Conservation (phyloP, 2,888 invertebrate genomes). For the Orchesella flavescens region DNA sequence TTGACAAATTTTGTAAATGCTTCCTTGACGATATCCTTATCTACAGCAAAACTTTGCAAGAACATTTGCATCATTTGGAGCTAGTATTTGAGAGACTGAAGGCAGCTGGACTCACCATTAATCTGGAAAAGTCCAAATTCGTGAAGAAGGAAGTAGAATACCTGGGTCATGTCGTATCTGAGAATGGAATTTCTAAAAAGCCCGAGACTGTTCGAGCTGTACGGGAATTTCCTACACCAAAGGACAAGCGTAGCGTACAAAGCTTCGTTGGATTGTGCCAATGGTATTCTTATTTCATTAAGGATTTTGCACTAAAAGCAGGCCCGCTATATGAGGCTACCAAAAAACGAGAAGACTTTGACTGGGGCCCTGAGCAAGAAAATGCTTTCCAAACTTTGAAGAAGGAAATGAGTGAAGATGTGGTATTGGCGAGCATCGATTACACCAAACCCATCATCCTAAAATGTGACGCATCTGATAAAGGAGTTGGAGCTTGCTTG, state of each 20-base stretch:
- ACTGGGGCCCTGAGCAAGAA: constrained; percentile 41
- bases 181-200: constrained; percentile 63
- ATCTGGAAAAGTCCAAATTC: constrained; percentile 63
- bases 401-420: constrained; percentile 14
- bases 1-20: constrained; percentile 16
- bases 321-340: constrained; percentile 65
- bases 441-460: constrained; percentile 49
- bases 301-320: constrained; percentile 63
- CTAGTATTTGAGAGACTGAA: constrained; percentile 64
- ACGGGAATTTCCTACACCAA: constrained; percentile 67
- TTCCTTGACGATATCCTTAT: constrained; percentile 54
- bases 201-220: constrained; percentile 63
- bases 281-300: constrained; percentile 70
- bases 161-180: constrained; percentile 63
- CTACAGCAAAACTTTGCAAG: constrained; percentile 29
- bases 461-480: constrained; percentile 38
- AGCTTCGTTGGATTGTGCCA: constrained; percentile 71
- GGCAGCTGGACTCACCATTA: constrained; percentile 66
- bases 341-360: constrained; percentile 11
- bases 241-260: constrained; percentile 40
- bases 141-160: constrained; percentile 51
- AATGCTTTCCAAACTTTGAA: constrained; percentile 52
- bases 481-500: constrained; percentile 48
- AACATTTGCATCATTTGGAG: constrained; percentile 54
- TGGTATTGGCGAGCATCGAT: constrained; percentile 41